Evolutionary conservation across 2,888 invertebrate species (phyloP).

Genomic region (Patella pellucida): DNA sequence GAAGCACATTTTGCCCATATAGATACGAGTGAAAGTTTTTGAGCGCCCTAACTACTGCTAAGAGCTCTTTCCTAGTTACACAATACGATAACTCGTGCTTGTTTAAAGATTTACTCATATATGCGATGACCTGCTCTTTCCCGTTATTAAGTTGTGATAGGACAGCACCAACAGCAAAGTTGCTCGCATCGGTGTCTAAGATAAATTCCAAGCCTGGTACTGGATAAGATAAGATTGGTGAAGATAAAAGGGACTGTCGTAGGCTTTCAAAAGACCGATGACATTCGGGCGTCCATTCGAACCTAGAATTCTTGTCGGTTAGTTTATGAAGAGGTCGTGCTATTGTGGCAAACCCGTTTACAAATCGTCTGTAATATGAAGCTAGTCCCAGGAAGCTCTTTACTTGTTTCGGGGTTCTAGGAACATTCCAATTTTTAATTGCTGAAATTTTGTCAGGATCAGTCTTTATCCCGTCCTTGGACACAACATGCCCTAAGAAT

Average conservation of each 20-base stretch:
- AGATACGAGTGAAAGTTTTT: slow-evolving; percentile 17
- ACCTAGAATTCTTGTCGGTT: not conserved
- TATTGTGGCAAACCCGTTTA: not conserved
- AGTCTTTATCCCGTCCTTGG: slow-evolving; percentile 27
- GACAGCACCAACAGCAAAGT: slow-evolving; percentile 2
- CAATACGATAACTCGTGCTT: slow-evolving; percentile 16
- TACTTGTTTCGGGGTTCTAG: slow-evolving; percentile 22
- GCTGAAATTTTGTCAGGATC: slow-evolving; percentile 27
- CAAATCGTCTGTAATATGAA: not conserved
- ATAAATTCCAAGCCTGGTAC: not conserved
- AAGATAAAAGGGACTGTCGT: not conserved
- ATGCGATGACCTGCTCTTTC: slow-evolving; percentile 9
- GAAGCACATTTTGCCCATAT: slow-evolving; percentile 18
- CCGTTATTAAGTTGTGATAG: slow-evolving; percentile 13
- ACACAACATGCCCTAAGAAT: slow-evolving; percentile 35
- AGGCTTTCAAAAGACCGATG: not conserved
- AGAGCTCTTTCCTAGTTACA: slow-evolving; percentile 18
- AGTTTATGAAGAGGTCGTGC: not conserved
- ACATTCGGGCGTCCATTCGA: not conserved
- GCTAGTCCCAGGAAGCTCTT: not conserved
- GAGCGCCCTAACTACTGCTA: slow-evolving; percentile 13
- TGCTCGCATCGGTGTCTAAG: slow-evolving; percentile 13
- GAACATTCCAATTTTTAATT: slow-evolving; percentile 30
- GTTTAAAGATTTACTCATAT: slow-evolving; percentile 10
- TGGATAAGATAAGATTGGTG: slow-evolving; percentile 6